Base-by-base conservation (phyloP, 2,888 invertebrate genomes). In the Sycophila texana region DNA sequence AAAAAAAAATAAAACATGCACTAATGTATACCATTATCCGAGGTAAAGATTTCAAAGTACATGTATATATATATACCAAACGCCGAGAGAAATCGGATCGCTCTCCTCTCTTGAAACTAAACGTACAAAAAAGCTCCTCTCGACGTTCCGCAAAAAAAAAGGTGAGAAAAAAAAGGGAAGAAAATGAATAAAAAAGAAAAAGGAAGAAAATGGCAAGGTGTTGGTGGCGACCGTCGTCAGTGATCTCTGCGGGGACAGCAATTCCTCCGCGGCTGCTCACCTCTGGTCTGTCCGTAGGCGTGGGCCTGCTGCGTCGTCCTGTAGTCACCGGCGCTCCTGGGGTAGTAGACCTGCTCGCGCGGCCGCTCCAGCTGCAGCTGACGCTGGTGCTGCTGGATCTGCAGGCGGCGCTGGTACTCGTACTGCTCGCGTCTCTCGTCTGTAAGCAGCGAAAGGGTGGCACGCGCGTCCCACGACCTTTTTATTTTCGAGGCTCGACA, bases 261-360 rank as follows among this genome's bases (percentile, higher is more conserved):
- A 3, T 14, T 22, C 0, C 65, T 67, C 61, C 76, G 57, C 0
- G 63, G 2, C 14, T 67, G 73, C 4, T 55, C 39, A 12, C 70
- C 5, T n/a, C 68, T 57, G 7, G 76, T 39, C 55, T 74, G 74
- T 10, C 57, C 53, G 22, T 71, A 60, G 3, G 12, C 47, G 76
- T 30, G 16, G 49, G 3, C 7, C 60, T 67, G 74, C 55, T 66
- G 30, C 4, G 20, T 3, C 39, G 39, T 39, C 39, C 60, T 67
- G 74, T 39, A 39, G 39, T 39, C 39, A 14, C 18, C 49, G 30
- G n/a, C n/a, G 66, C 73, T 73, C 10, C 49, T 63, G 0, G 79
- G 79, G 22, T 81, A 81, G 58, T 81, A 81, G 18, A 81, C 65
- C 39, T 77, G 79, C 4, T 79, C 79, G 0, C 67, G 51, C 2